These are phyloP conservation scores for Tanytarsus gracilentus DNA, from an alignment of 2,888 invertebrate genomes.

Conservation along the genomic window DNA sequence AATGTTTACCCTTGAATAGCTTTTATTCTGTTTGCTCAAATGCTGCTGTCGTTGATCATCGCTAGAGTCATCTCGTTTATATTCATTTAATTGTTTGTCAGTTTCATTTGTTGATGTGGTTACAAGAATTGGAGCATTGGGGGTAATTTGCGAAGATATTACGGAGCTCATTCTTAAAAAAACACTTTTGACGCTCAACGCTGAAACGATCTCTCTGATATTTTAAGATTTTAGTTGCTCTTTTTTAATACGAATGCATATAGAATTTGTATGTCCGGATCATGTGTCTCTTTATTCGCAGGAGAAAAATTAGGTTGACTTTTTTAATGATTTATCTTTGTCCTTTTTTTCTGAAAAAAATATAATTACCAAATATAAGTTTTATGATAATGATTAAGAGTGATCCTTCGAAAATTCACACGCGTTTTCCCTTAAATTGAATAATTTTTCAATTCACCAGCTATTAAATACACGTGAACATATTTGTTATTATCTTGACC, in stretches of 20 bases:
- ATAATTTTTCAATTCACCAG: slow-evolving; percentile 20
- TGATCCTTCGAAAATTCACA: too few species aligned
- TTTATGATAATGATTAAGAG: too few species aligned
- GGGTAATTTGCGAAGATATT: neutral
- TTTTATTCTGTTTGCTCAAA: slow-evolving; percentile 14
- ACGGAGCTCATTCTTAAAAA: slow-evolving; percentile 27
- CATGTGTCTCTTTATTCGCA: too few species aligned
- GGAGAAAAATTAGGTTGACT: too few species aligned
- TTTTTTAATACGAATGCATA: too few species aligned
- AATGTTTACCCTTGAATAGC: slow-evolving; percentile 19
- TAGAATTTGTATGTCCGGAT: too few species aligned
- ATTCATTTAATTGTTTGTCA: slow-evolving; percentile 3
- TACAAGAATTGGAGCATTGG: slow-evolving; percentile 18
- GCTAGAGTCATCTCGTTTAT: slow-evolving; percentile 24
- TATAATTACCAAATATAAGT: too few species aligned
- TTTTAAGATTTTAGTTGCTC: too few species aligned
- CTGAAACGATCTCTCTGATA: too few species aligned
- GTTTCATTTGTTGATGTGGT: slow-evolving; percentile 15
- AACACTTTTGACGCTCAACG: too few species aligned
- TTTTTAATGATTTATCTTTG: too few species aligned
- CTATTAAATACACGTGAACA: slow-evolving; percentile 24
- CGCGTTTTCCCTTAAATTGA: neutral
- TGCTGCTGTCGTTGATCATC: slow-evolving; percentile 23
- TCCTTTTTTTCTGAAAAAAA: too few species aligned
- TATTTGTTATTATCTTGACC: neutral